Conservation (phyloP, 2,888 invertebrate genomes). For the Cheilosia grossa region DNA sequence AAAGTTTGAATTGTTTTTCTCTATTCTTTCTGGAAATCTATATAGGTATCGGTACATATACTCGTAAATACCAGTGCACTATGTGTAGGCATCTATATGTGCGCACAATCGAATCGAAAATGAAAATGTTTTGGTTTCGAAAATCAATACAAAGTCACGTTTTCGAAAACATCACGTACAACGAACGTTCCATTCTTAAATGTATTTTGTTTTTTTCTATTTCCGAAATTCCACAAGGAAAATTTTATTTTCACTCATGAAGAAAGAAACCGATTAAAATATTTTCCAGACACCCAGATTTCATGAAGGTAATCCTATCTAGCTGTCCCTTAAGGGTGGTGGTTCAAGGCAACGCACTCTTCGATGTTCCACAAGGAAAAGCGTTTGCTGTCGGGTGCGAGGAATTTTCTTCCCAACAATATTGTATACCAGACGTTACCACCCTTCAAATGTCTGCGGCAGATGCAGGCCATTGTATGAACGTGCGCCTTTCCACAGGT, state of each 20-base stretch:
- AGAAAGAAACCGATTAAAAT: constrained; percentile 53
- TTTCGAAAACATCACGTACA: constrained; percentile 82
- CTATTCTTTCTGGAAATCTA: constrained; percentile 21
- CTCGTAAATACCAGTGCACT: background rate
- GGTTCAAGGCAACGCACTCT: constrained; percentile 65
- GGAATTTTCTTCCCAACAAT: background rate
- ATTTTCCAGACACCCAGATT: constrained; percentile 61
- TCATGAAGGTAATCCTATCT: background rate
- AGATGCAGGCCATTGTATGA: background rate
- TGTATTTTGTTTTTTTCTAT: constrained; percentile 11
- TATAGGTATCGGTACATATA: constrained; percentile 8
- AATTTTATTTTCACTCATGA: constrained; percentile 46
- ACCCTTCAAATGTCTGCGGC: constrained; percentile 33
- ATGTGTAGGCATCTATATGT: constrained; percentile 32
- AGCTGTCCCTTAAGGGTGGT: constrained; percentile 45
- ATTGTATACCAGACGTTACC: constrained; percentile 24
- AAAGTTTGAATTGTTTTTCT: constrained; percentile 63
- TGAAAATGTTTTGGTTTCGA: constrained; percentile 75
- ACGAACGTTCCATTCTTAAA: constrained; percentile 34
- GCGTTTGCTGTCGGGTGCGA: background rate
- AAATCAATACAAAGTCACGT: constrained; percentile 83
- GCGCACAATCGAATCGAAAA: constrained; percentile 64
- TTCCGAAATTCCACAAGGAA: constrained; percentile 50
- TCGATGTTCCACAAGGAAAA: constrained; percentile 36
- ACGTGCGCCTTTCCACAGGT: constrained; percentile 40